A percentile compares a stretch with the other conserved stretches of the same genome.
phyloP scores from a whole-genome alignment of 2,888 invertebrate genomes.

The Hemaris fuciformis region DNA sequence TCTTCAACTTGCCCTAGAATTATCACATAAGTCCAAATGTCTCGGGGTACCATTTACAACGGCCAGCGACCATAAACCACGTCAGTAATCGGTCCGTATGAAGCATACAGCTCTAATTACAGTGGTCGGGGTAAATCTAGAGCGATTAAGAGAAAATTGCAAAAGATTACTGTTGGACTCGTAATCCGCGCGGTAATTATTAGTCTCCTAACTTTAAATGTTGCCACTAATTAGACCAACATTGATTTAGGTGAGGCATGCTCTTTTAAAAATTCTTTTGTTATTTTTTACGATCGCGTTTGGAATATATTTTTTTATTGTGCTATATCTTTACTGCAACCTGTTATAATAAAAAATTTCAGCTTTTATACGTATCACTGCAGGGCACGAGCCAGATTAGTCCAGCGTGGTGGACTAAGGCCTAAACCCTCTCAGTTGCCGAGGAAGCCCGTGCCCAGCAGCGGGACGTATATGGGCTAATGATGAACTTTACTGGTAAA shows the following conservation, averaged over 20 bases:
- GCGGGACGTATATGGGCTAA: too few species aligned
- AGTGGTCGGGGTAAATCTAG: conserved; percentile 53
- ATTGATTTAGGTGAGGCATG: conserved; percentile 54
- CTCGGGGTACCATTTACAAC: conserved; percentile 59
- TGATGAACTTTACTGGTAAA: too few species aligned
- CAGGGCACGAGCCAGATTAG: too few species aligned
- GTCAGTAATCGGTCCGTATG: conserved; percentile 16
- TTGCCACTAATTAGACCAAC: conserved; percentile 61
- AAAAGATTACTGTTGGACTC: conserved; percentile 68
- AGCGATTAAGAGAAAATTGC: conserved; percentile 78
- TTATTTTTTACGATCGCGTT: too few species aligned
- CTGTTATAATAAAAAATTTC: too few species aligned
- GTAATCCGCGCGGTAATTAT: conserved; percentile 73
- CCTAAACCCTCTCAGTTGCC: too few species aligned
- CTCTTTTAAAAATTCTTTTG: too few species aligned
- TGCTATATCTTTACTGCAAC: too few species aligned
- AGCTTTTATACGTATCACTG: too few species aligned
- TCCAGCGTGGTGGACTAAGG: too few species aligned
- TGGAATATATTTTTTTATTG: too few species aligned
- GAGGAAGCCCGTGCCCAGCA: too few species aligned
- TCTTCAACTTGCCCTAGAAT: conserved; percentile 74
- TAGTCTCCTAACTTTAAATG: conserved; percentile 67
- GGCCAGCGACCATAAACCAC: conserved; percentile 42
- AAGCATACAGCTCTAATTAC: conserved; percentile 34
- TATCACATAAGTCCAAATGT: conserved; percentile 80